Evolutionary conservation across 2,797 vertebrate species (phyloP).

Genomic region (Sternotherus odoratus): DNA sequence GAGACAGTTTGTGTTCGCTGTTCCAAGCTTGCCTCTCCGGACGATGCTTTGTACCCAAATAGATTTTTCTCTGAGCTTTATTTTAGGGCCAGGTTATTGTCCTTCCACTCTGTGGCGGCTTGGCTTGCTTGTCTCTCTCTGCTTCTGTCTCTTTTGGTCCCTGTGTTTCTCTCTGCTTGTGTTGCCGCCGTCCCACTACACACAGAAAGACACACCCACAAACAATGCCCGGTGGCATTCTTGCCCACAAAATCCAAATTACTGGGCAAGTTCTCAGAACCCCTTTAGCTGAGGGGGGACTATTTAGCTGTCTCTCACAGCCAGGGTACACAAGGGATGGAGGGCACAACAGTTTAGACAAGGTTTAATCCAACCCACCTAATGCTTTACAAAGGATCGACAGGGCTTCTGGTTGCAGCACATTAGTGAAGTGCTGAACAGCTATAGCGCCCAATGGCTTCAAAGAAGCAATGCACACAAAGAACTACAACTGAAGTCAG

Average conservation of each 20-base stretch:
- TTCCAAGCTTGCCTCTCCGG: not conserved
- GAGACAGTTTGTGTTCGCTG: not conserved
- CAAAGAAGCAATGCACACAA: not conserved
- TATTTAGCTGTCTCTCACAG: not conserved
- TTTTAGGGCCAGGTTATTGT: not conserved
- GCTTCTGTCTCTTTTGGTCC: not conserved
- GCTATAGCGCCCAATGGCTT: rapidly evolving
- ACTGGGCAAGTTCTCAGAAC: not conserved
- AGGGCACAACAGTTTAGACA: not conserved
- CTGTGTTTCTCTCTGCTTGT: not conserved
- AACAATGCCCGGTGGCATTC: not conserved
- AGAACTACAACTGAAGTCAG: rapidly evolving
- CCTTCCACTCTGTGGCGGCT: not conserved
- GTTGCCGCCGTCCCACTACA: not conserved
- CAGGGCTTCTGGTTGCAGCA: rapidly evolving
- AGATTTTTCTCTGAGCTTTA: not conserved
- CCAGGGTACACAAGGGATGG: not conserved
- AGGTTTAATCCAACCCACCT: too few relatives aligned
- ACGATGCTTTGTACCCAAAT: not conserved
- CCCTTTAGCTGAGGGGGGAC: not conserved
- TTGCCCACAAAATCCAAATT: not conserved
- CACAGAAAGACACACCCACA: not conserved
- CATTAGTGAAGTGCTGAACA: rapidly evolving
- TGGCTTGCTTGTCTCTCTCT: not conserved
- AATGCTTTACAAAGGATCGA: rapidly evolving